A percentile compares a stretch with the other conserved stretches of the same genome.
Conservation (phyloP, 2,113 vertebrate genomes). For the Tricholaema leucomelas region DNA sequence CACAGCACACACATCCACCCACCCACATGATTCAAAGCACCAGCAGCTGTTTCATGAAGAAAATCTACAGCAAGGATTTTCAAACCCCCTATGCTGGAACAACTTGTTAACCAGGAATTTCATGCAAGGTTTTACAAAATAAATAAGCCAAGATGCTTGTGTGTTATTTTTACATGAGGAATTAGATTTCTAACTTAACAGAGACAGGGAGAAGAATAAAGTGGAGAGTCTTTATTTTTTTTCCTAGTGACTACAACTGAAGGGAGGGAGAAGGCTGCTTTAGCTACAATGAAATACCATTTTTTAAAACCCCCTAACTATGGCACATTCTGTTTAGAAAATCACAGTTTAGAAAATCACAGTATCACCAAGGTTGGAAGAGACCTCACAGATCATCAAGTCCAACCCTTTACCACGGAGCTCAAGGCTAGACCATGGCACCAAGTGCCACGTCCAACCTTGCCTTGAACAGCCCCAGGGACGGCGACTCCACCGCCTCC, state of each 20-base stretch:
- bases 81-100: not conserved
- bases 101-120: slow-evolving; percentile 49
- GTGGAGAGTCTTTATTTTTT: not conserved
- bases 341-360: too few species aligned
- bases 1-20: slow-evolving; percentile 62
- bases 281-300: not conserved
- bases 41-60: slow-evolving; percentile 54
- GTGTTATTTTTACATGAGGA: not conserved
- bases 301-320: not conserved
- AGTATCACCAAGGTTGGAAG: too few species aligned
- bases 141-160: not conserved
- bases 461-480: too few species aligned
- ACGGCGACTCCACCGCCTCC: too few species aligned
- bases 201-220: not conserved
- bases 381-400: too few species aligned
- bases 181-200: not conserved
- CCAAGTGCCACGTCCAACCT: too few species aligned
- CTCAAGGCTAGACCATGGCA: too few species aligned
- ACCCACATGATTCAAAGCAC: slow-evolving; percentile 34
- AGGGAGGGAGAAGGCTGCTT: not conserved
- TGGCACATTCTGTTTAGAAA: too few species aligned
- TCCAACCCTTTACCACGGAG: too few species aligned
- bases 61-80: slow-evolving; percentile 25
- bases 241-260: not conserved
- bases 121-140: slow-evolving; percentile 9